Evolutionary conservation across 2,888 invertebrate genomes (phyloP), one percentile per base, ranked within the genome.

Genomic region (Coelopa pilipes): DNA sequence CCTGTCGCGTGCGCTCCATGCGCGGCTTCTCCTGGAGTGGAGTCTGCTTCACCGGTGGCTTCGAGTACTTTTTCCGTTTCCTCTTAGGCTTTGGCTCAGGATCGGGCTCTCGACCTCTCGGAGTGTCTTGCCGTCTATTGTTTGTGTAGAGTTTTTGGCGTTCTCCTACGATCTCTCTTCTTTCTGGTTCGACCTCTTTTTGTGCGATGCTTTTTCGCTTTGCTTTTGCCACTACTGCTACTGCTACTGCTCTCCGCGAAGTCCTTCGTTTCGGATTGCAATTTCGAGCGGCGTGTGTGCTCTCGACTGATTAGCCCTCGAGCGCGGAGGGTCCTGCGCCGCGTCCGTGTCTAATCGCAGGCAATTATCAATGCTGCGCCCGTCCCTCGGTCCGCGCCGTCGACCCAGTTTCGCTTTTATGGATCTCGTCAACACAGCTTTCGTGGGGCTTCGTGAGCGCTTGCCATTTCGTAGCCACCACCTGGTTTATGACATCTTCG

Each of bases 331-430:
- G 34, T 17, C 55, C 21, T 66, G n/a, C 19, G 13, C 49, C 19
- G 47, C 10, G 4, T 15, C 10, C 13, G 53, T 21, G 15, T 60
- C 57, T 70, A 60, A 60, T 59, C 60, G 49, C 49, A 3, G 62
- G 12, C 53, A 53, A 53, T 70, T 63, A 63, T 63, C 50, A 50
- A 50, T 62, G 50, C 34, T 50, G n/a, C 34, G 11, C 3, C 17
- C 34, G 11, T 46, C 50, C 34, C 50, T 50, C 19, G 24, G 49
- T 50, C 17, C 62, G 50, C 45, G 62, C 60, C 19, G 70, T 63
- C 62, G 62, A 70, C 62, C 70, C 70, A 62, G 34, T 70, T 70
- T 60, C 53, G 34, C 50, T 62, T 70, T 62, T 62, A 63, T 70
- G 17, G 50, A 62, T 70, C 62, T 70, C 62, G 62, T 60, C 70